Evolutionary conservation across 2,113 vertebrate species (phyloP).

Genomic region (Bombycilla garrulus): DNA sequence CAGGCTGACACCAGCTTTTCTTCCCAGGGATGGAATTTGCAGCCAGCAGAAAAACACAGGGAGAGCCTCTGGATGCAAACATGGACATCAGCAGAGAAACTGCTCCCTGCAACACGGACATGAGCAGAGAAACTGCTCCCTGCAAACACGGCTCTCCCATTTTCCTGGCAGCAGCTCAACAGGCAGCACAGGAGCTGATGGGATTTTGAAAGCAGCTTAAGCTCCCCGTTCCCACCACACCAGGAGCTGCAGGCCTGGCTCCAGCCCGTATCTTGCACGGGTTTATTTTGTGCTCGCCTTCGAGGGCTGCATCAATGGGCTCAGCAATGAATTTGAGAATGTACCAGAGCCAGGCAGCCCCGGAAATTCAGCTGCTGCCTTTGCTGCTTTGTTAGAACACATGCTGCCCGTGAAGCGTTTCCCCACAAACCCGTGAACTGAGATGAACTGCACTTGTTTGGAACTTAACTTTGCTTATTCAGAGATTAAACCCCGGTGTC

Average conservation of each 20-base stretch:
- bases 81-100: not conserved
- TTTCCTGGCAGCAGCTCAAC: not conserved
- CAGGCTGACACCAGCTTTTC: not conserved
- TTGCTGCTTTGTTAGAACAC: not conserved
- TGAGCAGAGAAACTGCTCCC: not conserved
- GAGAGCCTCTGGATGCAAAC: not conserved
- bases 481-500: not conserved
- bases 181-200: not conserved
- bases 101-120: fast-evolving
- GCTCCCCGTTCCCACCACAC: not conserved
- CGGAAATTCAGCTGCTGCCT: not conserved
- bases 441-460: not conserved
- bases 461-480: constrained; percentile 27
- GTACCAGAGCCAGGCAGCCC: not conserved
- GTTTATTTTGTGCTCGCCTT: not conserved
- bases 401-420: not conserved
- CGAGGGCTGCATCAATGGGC: not conserved
- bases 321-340: not conserved
- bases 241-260: not conserved
- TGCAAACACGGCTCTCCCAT: not conserved
- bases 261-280: not conserved
- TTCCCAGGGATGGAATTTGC: not conserved
- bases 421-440: not conserved
- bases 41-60: not conserved
- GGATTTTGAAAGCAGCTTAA: not conserved